phyloP scores from a whole-genome alignment of 2,113 vertebrate genomes.

The Fulmarus glacialis region DNA sequence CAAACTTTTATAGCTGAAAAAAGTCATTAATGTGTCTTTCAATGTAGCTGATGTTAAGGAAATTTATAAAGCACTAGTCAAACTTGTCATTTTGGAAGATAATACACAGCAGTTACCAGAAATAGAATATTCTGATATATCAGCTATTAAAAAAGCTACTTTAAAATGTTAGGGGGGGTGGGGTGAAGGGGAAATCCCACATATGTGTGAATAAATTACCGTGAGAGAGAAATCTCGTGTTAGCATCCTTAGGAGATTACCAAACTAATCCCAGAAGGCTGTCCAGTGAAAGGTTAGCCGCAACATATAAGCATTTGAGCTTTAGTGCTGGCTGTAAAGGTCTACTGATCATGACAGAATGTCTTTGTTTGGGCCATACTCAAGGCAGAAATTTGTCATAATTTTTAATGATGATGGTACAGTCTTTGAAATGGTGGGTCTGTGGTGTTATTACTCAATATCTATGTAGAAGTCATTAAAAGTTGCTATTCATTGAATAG shows the following conservation, averaged over 20 bases:
- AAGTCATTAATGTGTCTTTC: not conserved
- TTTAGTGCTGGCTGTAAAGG: slow-evolving; percentile 2
- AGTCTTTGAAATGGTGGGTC: slow-evolving; percentile 78
- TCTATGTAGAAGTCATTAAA: not conserved
- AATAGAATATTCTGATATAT: not conserved
- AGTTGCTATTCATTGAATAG: not conserved
- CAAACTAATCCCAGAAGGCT: slow-evolving; percentile 14
- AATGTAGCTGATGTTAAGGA: not conserved
- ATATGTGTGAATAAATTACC: slow-evolving; percentile 12
- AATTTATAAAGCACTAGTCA: not conserved
- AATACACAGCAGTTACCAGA: not conserved
- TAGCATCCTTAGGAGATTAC: slow-evolving; percentile 44
- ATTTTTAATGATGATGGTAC: slow-evolving; percentile 76
- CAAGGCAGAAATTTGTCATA: slow-evolving; percentile 44
- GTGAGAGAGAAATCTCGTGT: slow-evolving; percentile 20
- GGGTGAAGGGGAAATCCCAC: not conserved
- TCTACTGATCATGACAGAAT: slow-evolving; percentile 11
- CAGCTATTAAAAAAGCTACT: not conserved
- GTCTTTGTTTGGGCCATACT: slow-evolving; percentile 61
- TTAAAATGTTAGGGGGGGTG: not conserved
- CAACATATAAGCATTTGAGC: not conserved
- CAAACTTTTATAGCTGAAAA: not conserved
- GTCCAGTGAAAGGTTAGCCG: slow-evolving; percentile 13
- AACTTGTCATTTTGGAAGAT: not conserved
- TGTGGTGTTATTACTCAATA: not conserved